These are phyloP conservation scores for Danionella cerebrum DNA, from an alignment of 2,113 vertebrate species.

Conservation along the genomic window DNA sequence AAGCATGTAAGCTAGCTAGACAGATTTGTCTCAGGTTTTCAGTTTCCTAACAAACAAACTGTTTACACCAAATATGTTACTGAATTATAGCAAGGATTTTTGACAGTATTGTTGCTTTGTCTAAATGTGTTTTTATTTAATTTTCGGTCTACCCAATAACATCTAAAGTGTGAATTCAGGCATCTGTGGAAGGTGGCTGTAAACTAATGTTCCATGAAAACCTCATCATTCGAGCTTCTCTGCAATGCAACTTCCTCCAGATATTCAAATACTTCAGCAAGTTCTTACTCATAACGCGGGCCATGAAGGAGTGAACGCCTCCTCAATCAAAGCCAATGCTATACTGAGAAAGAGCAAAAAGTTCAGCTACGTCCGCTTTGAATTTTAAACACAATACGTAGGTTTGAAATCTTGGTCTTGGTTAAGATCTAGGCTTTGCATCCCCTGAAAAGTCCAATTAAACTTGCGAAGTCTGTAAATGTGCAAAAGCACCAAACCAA, in stretches of 20 bases:
- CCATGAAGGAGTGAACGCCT: conserved; percentile 5
- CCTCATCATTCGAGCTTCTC: not conserved
- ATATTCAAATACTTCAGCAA: conserved; percentile 24
- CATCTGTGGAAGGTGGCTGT: not conserved
- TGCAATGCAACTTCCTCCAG: not conserved
- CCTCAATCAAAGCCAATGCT: conserved; percentile 11
- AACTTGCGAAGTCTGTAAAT: not conserved
- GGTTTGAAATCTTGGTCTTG: too few relatives aligned
- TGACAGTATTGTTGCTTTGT: not conserved
- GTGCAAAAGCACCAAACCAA: not conserved
- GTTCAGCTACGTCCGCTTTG: not conserved
- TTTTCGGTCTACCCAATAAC: not conserved
- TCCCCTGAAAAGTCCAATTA: not conserved
- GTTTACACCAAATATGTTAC: too few relatives aligned
- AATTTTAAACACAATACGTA: too few relatives aligned
- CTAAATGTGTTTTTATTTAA: not conserved
- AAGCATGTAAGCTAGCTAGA: too few relatives aligned
- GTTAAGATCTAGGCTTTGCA: not conserved
- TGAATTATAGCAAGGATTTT: too few relatives aligned
- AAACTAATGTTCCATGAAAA: conserved; percentile 12
- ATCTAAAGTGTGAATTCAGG: conserved; percentile 1
- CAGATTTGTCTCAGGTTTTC: not conserved
- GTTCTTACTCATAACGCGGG: conserved; percentile 23
- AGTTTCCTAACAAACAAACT: too few relatives aligned
- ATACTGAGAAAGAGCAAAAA: not conserved